Evolutionary conservation across 2,797 vertebrate species (phyloP).

Genomic region (Australoheros facetus): DNA sequence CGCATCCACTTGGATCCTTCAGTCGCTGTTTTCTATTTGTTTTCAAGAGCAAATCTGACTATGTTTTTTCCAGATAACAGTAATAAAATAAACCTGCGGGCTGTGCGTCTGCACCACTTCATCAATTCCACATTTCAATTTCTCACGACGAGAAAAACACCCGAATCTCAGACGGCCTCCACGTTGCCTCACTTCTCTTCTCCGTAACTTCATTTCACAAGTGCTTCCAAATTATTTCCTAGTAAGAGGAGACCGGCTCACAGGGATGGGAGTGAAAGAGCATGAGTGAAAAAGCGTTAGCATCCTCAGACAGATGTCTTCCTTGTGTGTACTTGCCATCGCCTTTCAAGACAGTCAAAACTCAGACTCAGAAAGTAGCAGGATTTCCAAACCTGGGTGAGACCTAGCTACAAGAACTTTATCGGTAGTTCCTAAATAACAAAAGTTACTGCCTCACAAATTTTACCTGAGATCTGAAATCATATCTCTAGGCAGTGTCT

Average conservation of each 20-base stretch:
- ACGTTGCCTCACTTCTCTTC: background rate
- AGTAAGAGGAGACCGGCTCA: background rate
- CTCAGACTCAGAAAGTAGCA: conserved; percentile 6
- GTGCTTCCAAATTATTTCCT: conserved; percentile 26
- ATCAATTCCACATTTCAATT: conserved; percentile 27
- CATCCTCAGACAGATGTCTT: conserved; percentile 28
- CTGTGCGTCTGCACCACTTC: background rate
- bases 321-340: conserved; percentile 6
- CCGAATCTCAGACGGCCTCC: conserved; percentile 15
- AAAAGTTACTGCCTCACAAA: conserved; percentile 1
- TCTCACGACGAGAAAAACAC: conserved; percentile 19
- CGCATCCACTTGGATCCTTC: background rate
- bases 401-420: conserved; percentile 16
- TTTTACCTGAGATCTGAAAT: conserved; percentile 29
- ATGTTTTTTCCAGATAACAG: background rate
- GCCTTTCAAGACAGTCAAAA: conserved; percentile 35
- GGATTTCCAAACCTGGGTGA: conserved; percentile 16
- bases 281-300: background rate
- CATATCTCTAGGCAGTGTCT: conserved; percentile 31
- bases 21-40: background rate
- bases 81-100: conserved; percentile 15
- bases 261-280: conserved; percentile 2
- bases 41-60: background rate
- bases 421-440: conserved; percentile 15
- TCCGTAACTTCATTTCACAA: conserved; percentile 12